A percentile compares a stretch with the other conserved stretches of the same genome.
Evolutionary conservation across 2,113 vertebrate species (phyloP).

Genomic region (Hipposideros armiger): DNA sequence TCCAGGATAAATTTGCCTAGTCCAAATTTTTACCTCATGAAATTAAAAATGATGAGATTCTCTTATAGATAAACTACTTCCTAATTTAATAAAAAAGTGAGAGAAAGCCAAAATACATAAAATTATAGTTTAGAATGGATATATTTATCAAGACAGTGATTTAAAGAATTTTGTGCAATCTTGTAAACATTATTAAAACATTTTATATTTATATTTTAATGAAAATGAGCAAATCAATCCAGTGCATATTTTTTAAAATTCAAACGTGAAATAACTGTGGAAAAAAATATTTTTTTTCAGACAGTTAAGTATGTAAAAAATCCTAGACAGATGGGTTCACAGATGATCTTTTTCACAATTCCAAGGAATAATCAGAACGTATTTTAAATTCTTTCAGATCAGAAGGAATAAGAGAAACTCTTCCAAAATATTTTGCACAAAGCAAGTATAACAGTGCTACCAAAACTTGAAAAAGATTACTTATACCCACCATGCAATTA

Average conservation of each 20-base stretch:
- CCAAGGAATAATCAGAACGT: slow-evolving; percentile 11
- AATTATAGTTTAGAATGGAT: slow-evolving; percentile 6
- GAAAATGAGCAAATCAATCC: background rate
- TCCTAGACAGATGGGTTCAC: slow-evolving; percentile 49
- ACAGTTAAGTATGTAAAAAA: slow-evolving; percentile 46
- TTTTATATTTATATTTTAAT: background rate
- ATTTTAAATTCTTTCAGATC: slow-evolving; percentile 34
- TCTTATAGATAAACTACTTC: background rate
- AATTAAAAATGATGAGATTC: slow-evolving; percentile 10
- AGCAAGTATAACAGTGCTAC: background rate
- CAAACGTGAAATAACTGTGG: background rate
- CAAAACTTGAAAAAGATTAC: background rate
- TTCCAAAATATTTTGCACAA: background rate
- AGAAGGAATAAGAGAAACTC: background rate
- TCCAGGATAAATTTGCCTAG: background rate
- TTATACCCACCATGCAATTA: background rate
- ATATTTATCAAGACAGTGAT: background rate
- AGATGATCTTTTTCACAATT: slow-evolving; percentile 59
- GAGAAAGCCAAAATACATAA: slow-evolving; percentile 5
- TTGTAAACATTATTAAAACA: background rate
- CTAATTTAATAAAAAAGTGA: background rate
- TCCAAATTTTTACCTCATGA: background rate
- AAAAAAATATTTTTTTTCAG: background rate
- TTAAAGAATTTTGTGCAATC: background rate
- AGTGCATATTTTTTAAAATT: background rate